These are phyloP conservation scores for Tyria jacobaeae DNA, from an alignment of 2,888 invertebrate species.

Conservation along the genomic window DNA sequence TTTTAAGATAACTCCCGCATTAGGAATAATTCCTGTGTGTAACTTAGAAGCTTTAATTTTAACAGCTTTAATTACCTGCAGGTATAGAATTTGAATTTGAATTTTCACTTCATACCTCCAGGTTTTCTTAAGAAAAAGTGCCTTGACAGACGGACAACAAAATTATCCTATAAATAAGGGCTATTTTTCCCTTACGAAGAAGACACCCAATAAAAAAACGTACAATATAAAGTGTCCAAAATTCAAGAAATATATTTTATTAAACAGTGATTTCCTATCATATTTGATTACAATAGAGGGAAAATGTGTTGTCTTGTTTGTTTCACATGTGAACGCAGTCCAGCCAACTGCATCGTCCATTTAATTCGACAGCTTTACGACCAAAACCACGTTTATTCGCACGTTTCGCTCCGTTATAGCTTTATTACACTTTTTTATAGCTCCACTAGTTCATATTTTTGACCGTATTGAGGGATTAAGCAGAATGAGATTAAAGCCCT, in stretches of 20 bases:
- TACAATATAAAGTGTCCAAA: too few species aligned
- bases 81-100: too few species aligned
- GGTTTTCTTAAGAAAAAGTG: too few species aligned
- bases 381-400: conserved; percentile 71
- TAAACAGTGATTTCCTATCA: conserved; percentile 6
- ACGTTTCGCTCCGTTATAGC: conserved; percentile 73
- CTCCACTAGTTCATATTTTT: conserved; percentile 77
- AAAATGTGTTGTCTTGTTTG: conserved; percentile 47
- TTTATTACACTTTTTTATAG: conserved; percentile 81
- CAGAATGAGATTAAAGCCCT: conserved; percentile 57
- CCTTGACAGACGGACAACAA: too few species aligned
- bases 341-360: conserved; percentile 67
- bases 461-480: conserved; percentile 71
- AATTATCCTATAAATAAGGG: too few species aligned
- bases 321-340: conserved; percentile 46
- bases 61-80: too few species aligned
- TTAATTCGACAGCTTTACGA: conserved; percentile 80
- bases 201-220: too few species aligned
- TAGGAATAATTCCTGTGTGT: too few species aligned
- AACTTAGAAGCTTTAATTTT: too few species aligned
- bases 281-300: conserved; percentile 36
- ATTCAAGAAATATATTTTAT: not conserved
- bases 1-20: too few species aligned
- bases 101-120: too few species aligned
- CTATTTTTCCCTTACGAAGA: too few species aligned